Evolutionary conservation across 2,888 invertebrate genomes (phyloP).

Genomic region (Tenthredo notha): DNA sequence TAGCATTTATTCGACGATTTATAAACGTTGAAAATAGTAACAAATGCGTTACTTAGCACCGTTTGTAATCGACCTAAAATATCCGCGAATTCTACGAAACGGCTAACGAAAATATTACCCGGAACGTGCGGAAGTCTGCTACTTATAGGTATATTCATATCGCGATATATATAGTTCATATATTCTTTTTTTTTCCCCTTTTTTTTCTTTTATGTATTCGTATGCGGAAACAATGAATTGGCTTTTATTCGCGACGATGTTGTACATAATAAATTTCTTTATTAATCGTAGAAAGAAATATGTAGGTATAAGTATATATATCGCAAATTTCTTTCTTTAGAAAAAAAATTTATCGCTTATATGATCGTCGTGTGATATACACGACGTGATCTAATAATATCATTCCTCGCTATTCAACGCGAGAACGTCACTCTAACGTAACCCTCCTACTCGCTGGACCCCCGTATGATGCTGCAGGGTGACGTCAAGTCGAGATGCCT

Average conservation of each 20-base stretch:
- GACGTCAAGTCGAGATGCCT: background rate
- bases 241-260: background rate
- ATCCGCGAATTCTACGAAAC: slow-evolving; percentile 15
- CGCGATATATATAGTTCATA: background rate
- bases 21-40: background rate
- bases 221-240: background rate
- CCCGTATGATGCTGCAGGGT: background rate
- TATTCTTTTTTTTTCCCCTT: background rate
- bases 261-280: background rate
- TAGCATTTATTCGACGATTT: background rate
- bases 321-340: background rate
- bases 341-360: slow-evolving; percentile 12
- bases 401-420: slow-evolving; percentile 36
- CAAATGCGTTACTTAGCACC: background rate
- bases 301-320: background rate
- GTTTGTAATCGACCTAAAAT: slow-evolving; percentile 13
- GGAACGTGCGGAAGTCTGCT: background rate
- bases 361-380: slow-evolving; percentile 26
- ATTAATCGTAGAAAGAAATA: background rate
- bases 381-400: slow-evolving; percentile 52
- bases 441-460: slow-evolving; percentile 16
- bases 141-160: background rate
- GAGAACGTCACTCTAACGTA: slow-evolving; percentile 6
- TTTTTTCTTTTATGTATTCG: background rate
- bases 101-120: slow-evolving; percentile 8